Evolutionary conservation across 2,113 vertebrate genomes (phyloP), one percentile per base, ranked within the genome.

Genomic region (Chaenogobius annularis): DNA sequence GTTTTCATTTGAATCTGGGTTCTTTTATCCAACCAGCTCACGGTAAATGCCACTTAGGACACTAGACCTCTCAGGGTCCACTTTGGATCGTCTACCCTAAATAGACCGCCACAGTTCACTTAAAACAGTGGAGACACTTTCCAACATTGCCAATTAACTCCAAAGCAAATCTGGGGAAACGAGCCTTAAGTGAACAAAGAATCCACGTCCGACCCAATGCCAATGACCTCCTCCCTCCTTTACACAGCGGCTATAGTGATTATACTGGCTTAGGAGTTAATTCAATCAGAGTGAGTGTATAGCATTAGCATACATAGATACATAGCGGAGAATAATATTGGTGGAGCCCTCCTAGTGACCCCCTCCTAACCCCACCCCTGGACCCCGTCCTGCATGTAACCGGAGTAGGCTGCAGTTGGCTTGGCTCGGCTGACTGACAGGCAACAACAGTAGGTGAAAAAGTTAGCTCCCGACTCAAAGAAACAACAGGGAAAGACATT

Each of bases 221-320:
- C 78, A 77, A 63, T 66, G 64, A 43, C 64, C 63, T 75, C 80
- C 80, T 68, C 75, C 23, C 67, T 70, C 74, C 77, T 83, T 10
- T 68, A 84, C 73, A 76, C 72, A 82, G 88, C 86, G 91, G 85
- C 88, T 86, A 81, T 88, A 74, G 74, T 90, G 91, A 93, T 93
- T 90, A 91, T 90, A 91, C 88, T 91, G 91, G 90, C 82, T 1
- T 31, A 31, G 72, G 44, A 71, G 66, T 58, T 64, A 17, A 31
- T 46, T 40, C 48, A 78, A 79, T 65, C 59, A 54, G 63, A 35
- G 64, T 31, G 68, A 72, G 73, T 5, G 37, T 40, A 3, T 43
- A 73, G 75, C 69, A 47, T 68, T 37, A 69, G 74, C 70, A 44
- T 73, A 56, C 73, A 68, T 66, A 46, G 77, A 78, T 31, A 46